Conservation (phyloP, 1,140 invertebrate species). For the Colletes latitarsis region DNA sequence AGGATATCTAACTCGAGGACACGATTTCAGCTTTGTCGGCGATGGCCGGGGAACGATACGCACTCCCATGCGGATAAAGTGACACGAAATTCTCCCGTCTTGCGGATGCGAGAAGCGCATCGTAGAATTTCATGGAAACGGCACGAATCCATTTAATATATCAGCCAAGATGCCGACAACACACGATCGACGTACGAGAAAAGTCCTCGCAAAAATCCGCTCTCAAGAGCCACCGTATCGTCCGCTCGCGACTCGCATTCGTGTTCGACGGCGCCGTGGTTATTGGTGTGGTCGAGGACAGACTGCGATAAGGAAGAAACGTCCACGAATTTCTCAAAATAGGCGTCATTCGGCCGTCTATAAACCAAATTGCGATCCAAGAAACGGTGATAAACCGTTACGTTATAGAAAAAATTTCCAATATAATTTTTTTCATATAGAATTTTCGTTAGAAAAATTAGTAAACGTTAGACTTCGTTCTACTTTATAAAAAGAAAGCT, state of each 20-base stretch:
- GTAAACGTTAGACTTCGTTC: too few species aligned
- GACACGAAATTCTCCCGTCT: conserved; percentile 27
- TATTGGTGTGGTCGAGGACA: not conserved
- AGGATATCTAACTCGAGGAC: not conserved
- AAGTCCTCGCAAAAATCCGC: conserved; percentile 30
- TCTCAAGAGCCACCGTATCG: conserved; percentile 27
- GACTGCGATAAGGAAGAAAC: not conserved
- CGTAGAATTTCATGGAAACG: conserved; percentile 59
- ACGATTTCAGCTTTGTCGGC: conserved; percentile 50
- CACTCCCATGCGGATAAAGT: conserved; percentile 54
- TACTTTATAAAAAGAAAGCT: too few species aligned
- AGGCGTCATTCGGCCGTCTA: not conserved
- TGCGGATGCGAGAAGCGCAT: conserved; percentile 55
- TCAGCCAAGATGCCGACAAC: conserved; percentile 18
- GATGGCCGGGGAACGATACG: conserved; percentile 53
- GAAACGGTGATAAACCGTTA: too few species aligned
- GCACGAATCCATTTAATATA: conserved; percentile 67
- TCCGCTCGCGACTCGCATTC: not conserved
- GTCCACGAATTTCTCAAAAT: conserved; percentile 1
- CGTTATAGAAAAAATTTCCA: too few species aligned
- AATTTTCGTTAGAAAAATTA: too few species aligned
- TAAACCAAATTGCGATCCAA: too few species aligned
- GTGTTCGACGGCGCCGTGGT: not conserved
- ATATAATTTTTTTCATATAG: too few species aligned
- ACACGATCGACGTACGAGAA: conserved; percentile 11